Conservation (phyloP, 2,888 invertebrate species). For the Drosophila paramelanica region DNA sequence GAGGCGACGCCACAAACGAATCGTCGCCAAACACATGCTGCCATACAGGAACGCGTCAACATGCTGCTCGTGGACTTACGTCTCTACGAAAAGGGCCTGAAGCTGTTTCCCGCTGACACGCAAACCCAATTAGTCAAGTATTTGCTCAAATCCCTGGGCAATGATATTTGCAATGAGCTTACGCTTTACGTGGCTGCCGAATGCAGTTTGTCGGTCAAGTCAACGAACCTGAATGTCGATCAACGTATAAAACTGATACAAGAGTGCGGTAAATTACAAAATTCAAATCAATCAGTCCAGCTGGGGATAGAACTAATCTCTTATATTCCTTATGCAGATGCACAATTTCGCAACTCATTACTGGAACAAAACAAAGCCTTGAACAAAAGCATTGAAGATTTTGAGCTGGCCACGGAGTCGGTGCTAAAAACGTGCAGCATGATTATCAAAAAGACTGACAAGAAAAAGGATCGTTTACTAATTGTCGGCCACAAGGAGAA, state of each 20-base stretch:
- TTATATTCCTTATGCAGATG: slow-evolving; percentile 83
- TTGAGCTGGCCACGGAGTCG: slow-evolving; percentile 90
- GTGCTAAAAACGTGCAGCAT: slow-evolving; percentile 90
- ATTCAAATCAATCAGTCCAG: not conserved
- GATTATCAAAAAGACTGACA: slow-evolving; percentile 94
- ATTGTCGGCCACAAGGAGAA: slow-evolving; percentile 93
- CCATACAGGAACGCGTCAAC: slow-evolving; percentile 93
- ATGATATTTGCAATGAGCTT: slow-evolving; percentile 92
- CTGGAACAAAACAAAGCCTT: slow-evolving; percentile 89
- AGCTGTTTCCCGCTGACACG: slow-evolving; percentile 87
- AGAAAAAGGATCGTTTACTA: slow-evolving; percentile 92
- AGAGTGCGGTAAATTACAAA: slow-evolving; percentile 85
- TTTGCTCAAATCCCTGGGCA: slow-evolving; percentile 92
- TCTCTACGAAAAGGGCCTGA: slow-evolving; percentile 92
- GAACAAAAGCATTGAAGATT: slow-evolving; percentile 90
- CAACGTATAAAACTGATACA: slow-evolving; percentile 90
- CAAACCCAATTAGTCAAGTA: slow-evolving; percentile 92
- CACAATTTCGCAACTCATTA: slow-evolving; percentile 89
- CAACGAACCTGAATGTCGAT: slow-evolving; percentile 86
- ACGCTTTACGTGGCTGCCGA: slow-evolving; percentile 92
- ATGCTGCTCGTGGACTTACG: slow-evolving; percentile 90
- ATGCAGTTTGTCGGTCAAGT: slow-evolving; percentile 88
- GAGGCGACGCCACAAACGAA: slow-evolving; percentile 90
- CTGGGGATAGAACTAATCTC: not conserved
- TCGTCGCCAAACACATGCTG: slow-evolving; percentile 91